Evolutionary conservation across 2,888 invertebrate species (phyloP).

Genomic region (Tribolium freemani): DNA sequence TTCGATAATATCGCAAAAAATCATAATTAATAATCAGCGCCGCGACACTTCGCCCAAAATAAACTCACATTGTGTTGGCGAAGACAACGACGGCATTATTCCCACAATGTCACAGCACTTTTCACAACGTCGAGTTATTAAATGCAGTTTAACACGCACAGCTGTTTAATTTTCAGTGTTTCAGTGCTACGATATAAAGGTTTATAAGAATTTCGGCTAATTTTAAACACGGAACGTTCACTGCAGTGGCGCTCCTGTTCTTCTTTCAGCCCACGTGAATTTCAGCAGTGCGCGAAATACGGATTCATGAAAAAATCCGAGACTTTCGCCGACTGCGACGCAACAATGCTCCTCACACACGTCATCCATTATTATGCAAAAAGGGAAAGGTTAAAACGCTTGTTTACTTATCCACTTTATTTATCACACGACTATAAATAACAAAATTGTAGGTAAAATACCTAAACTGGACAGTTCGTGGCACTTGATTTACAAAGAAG

Average conservation of each 20-base stretch:
- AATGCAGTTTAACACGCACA: conserved; percentile 41
- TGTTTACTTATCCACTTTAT: conserved; percentile 20
- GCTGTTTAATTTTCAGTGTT: conserved; percentile 48
- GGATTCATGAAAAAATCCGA: conserved; percentile 12
- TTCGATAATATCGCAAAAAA: conserved; percentile 2
- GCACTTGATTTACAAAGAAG: conserved; percentile 26
- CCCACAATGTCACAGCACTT: conserved; percentile 23
- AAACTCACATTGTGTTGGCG: conserved; percentile 60
- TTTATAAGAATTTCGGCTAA: conserved; percentile 60
- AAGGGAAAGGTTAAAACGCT: conserved; percentile 5
- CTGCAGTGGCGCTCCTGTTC: conserved; percentile 41
- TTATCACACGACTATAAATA: conserved; percentile 38
- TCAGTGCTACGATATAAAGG: conserved; percentile 48
- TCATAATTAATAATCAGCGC: conserved; percentile 11
- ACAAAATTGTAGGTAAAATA: conserved; percentile 10
- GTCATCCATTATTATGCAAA: conserved; percentile 5
- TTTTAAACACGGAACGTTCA: conserved; percentile 59
- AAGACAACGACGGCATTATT: conserved; percentile 57
- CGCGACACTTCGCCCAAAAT: not conserved
- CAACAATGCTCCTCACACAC: not conserved
- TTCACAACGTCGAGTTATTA: conserved; percentile 17
- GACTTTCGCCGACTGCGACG: conserved; percentile 4
- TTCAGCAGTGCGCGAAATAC: conserved; percentile 44
- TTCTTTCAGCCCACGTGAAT: conserved; percentile 42
- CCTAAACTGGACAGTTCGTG: conserved; percentile 21